Evolutionary conservation across 1,140 invertebrate genomes (phyloP).

Genomic region (Gryon sp.): DNA sequence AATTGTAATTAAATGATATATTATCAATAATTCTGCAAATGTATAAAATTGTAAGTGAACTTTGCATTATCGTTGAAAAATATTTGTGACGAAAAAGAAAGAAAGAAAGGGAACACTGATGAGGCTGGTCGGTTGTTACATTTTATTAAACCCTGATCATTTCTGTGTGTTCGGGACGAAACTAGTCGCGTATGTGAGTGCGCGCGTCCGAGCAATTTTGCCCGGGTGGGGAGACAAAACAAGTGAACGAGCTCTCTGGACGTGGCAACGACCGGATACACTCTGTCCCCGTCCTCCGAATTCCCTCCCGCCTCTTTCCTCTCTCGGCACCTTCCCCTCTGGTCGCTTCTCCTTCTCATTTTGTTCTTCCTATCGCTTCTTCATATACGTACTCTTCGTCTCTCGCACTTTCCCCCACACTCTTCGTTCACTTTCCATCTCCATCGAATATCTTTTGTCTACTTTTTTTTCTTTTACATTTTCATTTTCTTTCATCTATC

Average conservation of each 20-base stretch:
- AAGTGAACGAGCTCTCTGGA: conserved; percentile 74
- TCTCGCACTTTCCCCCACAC: conserved; percentile 28
- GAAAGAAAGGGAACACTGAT: too few relatives aligned
- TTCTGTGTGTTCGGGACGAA: conserved; percentile 10
- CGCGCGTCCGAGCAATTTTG: conserved; percentile 8
- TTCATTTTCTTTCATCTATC: neutral
- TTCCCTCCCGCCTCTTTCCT: conserved; percentile 3
- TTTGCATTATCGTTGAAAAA: neutral
- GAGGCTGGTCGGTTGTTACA: conserved; percentile 2
- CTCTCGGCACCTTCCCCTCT: neutral
- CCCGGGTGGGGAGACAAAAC: conserved; percentile 69
- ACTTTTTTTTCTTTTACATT: neutral
- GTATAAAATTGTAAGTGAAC: too few relatives aligned
- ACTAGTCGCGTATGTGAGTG: conserved; percentile 10
- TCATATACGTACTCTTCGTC: too few relatives aligned
- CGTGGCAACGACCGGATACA: conserved; percentile 77
- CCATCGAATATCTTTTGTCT: conserved; percentile 20
- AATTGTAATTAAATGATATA: too few relatives aligned
- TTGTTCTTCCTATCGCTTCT: too few relatives aligned
- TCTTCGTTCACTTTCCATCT: conserved; percentile 32
- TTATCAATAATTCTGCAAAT: too few relatives aligned
- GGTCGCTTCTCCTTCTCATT: neutral
- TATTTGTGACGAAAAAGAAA: neutral
- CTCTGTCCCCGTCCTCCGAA: conserved; percentile 66
- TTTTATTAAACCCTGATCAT: conserved; percentile 29